Percentiles rank a stretch among this genome's conserved stretches.
Conservation (phyloP, 2,113 vertebrate species). For the Meleagris gallopavo region DNA sequence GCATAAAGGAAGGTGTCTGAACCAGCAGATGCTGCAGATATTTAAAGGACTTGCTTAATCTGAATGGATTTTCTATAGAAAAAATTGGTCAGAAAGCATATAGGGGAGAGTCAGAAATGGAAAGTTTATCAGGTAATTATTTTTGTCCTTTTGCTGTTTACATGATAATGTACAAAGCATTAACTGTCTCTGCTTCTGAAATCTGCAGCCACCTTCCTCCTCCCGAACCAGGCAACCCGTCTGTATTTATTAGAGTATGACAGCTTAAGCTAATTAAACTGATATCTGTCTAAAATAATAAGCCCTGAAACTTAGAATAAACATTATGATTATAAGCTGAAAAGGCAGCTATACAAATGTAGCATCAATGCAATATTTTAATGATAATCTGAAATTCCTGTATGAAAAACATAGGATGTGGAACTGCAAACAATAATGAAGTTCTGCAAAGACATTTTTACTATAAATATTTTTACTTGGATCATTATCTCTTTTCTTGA, state of each 20-base stretch:
- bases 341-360: conserved; percentile 70
- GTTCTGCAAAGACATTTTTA: conserved; percentile 33
- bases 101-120: conserved; percentile 72
- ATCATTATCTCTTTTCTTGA: conserved; percentile 22
- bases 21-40: conserved; percentile 81
- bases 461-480: conserved; percentile 31
- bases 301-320: conserved; percentile 71
- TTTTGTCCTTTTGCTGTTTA: conserved; percentile 72
- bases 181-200: conserved; percentile 60
- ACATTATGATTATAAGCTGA: conserved; percentile 72
- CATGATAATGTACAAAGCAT: conserved; percentile 61
- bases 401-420: background rate
- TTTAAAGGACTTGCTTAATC: conserved; percentile 76
- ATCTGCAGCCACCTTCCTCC: conserved; percentile 70
- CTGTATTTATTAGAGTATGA: conserved; percentile 74
- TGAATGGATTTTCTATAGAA: conserved; percentile 72
- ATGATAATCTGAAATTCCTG: conserved; percentile 42
- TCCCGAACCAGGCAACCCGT: conserved; percentile 59
- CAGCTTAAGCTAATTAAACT: conserved; percentile 76
- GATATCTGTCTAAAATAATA: conserved; percentile 78
- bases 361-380: conserved; percentile 58
- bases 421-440: conserved; percentile 51
- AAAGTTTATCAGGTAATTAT: conserved; percentile 82
- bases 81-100: conserved; percentile 72
- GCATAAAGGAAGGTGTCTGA: conserved; percentile 81